phyloP scores from a whole-genome alignment of 2,113 vertebrate genomes.

The Parus major region DNA sequence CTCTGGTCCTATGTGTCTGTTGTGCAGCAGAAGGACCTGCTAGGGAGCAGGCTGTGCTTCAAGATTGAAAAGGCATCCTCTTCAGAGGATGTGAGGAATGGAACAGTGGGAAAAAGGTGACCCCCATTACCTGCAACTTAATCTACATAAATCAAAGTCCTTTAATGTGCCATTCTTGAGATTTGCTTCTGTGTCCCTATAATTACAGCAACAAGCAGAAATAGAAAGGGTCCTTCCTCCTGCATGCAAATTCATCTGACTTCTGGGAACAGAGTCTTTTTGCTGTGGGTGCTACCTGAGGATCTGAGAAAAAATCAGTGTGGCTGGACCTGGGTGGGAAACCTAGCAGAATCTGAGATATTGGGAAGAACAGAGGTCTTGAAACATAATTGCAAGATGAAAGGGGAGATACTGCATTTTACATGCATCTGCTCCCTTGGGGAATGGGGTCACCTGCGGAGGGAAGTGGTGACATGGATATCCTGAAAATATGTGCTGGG shows the following conservation, averaged over 20 bases:
- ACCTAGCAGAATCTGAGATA: not conserved
- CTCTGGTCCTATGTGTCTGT: not conserved
- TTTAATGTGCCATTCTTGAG: not conserved
- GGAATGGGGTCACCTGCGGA: not conserved
- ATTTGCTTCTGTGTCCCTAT: not conserved
- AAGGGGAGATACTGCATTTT: not conserved
- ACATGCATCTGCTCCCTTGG: not conserved
- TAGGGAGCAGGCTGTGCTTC: not conserved
- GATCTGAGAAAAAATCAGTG: not conserved
- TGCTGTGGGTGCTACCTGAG: not conserved
- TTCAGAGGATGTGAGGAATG: not conserved
- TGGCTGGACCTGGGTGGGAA: not conserved
- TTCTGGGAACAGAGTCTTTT: not conserved
- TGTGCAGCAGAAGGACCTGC: not conserved
- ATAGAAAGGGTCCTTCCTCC: not conserved
- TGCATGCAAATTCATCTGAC: rapidly evolving
- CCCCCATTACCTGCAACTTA: not conserved
- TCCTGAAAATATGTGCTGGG: not conserved
- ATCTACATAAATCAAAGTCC: not conserved
- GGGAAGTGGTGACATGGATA: not conserved
- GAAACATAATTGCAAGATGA: not conserved
- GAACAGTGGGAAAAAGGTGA: not conserved
- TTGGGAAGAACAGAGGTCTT: not conserved
- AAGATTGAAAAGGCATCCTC: not conserved
- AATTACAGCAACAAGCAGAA: not conserved